Percentiles rank a stretch among this genome's conserved stretches.
phyloP scores from a whole-genome alignment of 1,140 invertebrate genomes.

The Tetramorium parvispinum region DNA sequence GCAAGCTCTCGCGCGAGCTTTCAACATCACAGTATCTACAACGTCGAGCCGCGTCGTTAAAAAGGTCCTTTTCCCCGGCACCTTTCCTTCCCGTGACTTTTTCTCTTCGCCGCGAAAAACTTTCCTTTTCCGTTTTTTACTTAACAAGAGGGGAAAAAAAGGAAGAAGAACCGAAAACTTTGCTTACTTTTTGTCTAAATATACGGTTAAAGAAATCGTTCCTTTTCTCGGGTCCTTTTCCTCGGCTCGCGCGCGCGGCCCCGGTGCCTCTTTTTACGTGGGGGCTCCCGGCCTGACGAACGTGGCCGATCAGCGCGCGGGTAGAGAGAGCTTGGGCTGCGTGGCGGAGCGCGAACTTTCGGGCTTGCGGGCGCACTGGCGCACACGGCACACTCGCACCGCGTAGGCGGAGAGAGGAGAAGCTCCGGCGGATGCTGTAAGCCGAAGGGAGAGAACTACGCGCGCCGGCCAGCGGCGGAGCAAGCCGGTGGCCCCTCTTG shows the following conservation, averaged over 20 bases:
- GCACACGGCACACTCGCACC: slow-evolving; percentile 79
- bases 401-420: slow-evolving; percentile 83
- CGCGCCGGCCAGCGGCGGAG: slow-evolving; percentile 72
- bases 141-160: background rate
- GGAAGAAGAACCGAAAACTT: slow-evolving; percentile 1
- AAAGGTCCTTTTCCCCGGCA: slow-evolving; percentile 34
- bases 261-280: slow-evolving; percentile 74
- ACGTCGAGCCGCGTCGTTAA: slow-evolving; percentile 25
- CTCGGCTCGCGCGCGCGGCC: slow-evolving; percentile 73
- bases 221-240: slow-evolving; percentile 44
- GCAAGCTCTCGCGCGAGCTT: slow-evolving; percentile 58
- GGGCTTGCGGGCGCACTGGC: slow-evolving; percentile 86
- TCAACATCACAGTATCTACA: slow-evolving; percentile 56
- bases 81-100: slow-evolving; percentile 16
- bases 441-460: slow-evolving; percentile 78
- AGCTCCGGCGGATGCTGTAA: slow-evolving; percentile 84
- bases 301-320: slow-evolving; percentile 75
- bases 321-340: slow-evolving; percentile 78
- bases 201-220: slow-evolving; percentile 26
- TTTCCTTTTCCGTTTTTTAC: slow-evolving; percentile 20
- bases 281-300: slow-evolving; percentile 71
- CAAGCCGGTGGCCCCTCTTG: slow-evolving; percentile 73
- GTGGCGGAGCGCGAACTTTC: slow-evolving; percentile 85
- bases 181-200: slow-evolving; percentile 36
- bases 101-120: slow-evolving; percentile 1